Evolutionary conservation across 2,888 invertebrate genomes (phyloP).

Genomic region (Megaustenia siamemsis): DNA sequence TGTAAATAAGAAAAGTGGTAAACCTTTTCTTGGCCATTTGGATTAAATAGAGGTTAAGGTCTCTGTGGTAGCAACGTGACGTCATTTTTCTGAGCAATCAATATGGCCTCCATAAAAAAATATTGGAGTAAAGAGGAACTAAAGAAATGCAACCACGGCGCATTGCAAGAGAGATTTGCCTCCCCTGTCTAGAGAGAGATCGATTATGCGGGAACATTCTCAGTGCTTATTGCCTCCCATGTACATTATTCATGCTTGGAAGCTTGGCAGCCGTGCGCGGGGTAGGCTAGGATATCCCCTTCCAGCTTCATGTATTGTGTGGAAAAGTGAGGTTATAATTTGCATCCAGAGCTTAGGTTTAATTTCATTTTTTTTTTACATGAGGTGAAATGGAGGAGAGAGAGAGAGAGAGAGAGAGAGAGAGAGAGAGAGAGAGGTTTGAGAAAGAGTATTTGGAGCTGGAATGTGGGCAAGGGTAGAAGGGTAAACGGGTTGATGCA

Average conservation of each 20-base stretch:
- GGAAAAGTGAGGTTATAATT: too few relatives aligned
- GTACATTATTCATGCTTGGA: not conserved
- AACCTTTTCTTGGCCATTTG: too few relatives aligned
- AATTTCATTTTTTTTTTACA: too few relatives aligned
- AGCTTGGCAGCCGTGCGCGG: too few relatives aligned
- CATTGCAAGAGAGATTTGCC: not conserved
- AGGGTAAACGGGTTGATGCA: not conserved
- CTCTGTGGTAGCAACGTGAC: not conserved
- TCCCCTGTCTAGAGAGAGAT: not conserved
- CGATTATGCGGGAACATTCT: not conserved
- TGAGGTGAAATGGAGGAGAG: not conserved
- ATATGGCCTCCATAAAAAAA: not conserved
- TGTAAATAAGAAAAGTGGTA: too few relatives aligned
- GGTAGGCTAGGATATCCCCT: too few relatives aligned
- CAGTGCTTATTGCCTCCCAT: not conserved
- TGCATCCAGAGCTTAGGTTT: too few relatives aligned
- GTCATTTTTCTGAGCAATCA: constrained; percentile 14
- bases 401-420: not conserved
- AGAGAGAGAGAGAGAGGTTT: not conserved
- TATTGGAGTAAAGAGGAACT: not conserved
- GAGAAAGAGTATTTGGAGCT: not conserved
- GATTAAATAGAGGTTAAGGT: too few relatives aligned
- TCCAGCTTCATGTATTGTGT: too few relatives aligned
- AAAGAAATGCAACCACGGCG: constrained; percentile 6
- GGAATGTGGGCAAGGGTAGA: not conserved